Evolutionary conservation across 1,140 invertebrate genomes (phyloP), one percentile per base, ranked within the genome.

Genomic region (Papilio aristodemus): DNA sequence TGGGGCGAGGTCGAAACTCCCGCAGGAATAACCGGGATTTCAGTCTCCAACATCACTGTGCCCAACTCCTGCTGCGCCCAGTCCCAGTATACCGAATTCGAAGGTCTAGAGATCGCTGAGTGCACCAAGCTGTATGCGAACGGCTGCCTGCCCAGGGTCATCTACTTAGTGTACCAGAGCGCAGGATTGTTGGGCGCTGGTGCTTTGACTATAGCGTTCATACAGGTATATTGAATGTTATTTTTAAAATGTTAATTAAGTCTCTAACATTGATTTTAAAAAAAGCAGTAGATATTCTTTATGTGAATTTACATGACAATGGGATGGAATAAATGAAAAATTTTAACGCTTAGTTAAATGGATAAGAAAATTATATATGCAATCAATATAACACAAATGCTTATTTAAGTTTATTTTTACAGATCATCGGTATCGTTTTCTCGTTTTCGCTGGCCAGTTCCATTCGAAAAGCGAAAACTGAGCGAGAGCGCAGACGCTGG

Each of bases 401-500:
- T 50, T n/a, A 50, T 50, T n/a, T n/a, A n/a, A 17, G 5, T 60
- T 8, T 75, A 77, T 67, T 70, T 71, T 93, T 94, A 54, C 92
- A 98, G 96, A 84, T 97, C 43, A 93, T 97, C 75, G 97, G 97
- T 62, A 95, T 98, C 17, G 93, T 97, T 68, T 97, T 97, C 79
- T 96, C 97, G 4, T 96, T 96, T 84, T 96, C 96, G 89, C 87
- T 98, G 81, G 97, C 95, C 57, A 94, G 94, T 77, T 94, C 96
- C 0, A 95, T 98, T 76, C 94, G 96, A 71, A 94, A 95, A 76
- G 95, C 97, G 72, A 96, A 96, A 80, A 94, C 93, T 0, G 94
- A 95, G 72, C 93, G 94, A 46, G 94, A 95, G 75, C 93, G 93
- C 59, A 93, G 94, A 50, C 93, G 93, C 37, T 95, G 94, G 93